phyloP scores from a whole-genome alignment of 2,113 vertebrate species.

The Pteruthius melanotis region DNA sequence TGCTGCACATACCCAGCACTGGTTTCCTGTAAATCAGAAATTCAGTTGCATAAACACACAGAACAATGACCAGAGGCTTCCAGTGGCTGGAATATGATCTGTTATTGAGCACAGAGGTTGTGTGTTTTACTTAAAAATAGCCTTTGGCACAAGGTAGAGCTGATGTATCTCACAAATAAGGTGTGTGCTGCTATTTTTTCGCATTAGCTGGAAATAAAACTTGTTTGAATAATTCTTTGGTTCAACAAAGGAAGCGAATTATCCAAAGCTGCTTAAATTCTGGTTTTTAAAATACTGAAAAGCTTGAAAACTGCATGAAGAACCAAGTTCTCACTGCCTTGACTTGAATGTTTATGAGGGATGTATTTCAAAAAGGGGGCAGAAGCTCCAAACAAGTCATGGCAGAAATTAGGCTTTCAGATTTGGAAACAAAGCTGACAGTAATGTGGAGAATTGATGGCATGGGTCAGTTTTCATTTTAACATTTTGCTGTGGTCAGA shows the following conservation, averaged over 20 bases:
- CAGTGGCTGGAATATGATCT: not conserved
- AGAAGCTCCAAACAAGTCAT: not conserved
- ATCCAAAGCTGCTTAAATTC: not conserved
- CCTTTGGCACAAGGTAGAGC: not conserved
- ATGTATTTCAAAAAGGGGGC: fast-evolving
- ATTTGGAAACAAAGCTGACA: not conserved
- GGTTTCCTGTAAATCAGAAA: not conserved
- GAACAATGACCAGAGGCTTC: not conserved
- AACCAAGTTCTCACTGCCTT: not conserved
- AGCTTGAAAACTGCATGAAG: not conserved
- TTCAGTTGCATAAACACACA: not conserved
- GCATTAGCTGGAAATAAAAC: not conserved
- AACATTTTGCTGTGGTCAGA: not conserved
- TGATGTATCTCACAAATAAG: not conserved
- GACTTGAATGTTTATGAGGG: not conserved
- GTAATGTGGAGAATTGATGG: not conserved
- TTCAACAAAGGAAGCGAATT: not conserved
- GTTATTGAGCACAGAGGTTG: not conserved
- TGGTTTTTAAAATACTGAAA: not conserved
- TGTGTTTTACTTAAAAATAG: not conserved
- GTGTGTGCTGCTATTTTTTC: not conserved
- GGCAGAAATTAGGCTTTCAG: not conserved
- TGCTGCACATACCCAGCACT: not conserved
- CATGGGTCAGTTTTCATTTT: not conserved
- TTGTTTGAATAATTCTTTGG: not conserved